Evolutionary conservation across 2,888 invertebrate species (phyloP).

Genomic region (Nymphalis polychloros): DNA sequence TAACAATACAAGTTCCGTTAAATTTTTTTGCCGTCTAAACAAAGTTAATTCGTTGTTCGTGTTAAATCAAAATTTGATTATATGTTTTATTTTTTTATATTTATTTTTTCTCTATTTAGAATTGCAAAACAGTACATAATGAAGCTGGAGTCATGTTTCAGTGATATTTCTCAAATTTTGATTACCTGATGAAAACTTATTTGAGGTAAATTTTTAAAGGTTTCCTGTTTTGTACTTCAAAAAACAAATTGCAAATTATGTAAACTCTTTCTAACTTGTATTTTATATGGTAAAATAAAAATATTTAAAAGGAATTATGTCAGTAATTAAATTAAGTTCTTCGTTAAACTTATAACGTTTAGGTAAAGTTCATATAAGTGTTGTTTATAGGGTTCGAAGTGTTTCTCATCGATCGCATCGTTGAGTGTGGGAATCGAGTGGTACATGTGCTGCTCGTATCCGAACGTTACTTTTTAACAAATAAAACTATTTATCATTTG

Average conservation of each 20-base stretch:
- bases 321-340: no score
- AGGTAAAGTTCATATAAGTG: neutral
- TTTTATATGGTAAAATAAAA: no score
- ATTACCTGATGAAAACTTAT: no score
- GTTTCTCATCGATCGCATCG: constrained; percentile 3
- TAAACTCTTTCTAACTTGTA: no score
- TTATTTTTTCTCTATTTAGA: no score
- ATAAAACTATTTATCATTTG: constrained; percentile 22
- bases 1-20: no score
- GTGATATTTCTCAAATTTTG: neutral
- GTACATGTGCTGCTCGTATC: constrained; percentile 39
- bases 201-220: neutral
- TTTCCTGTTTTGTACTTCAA: neutral
- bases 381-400: neutral
- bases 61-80: no score
- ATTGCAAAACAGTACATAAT: neutral
- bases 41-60: no score
- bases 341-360: neutral
- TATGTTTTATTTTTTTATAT: no score
- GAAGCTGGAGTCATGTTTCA: neutral
- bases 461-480: constrained; percentile 25
- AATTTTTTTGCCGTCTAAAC: no score
- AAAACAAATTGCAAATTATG: neutral
- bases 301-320: neutral
- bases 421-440: constrained; percentile 40